Percentiles rank a stretch among this genome's conserved stretches.
phyloP scores from a whole-genome alignment of 2,888 invertebrate genomes.

The Phaonia tiefii region DNA sequence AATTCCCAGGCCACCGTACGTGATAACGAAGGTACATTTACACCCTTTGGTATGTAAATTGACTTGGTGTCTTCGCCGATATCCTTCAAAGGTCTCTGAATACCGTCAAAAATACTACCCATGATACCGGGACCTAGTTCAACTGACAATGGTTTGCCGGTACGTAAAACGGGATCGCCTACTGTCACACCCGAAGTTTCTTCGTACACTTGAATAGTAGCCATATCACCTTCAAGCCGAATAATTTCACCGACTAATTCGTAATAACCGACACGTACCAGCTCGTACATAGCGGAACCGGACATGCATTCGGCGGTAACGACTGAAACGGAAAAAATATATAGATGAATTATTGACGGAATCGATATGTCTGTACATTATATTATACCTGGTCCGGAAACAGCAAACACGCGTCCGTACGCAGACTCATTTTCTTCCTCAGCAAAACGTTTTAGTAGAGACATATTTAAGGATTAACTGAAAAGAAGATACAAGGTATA shows the following conservation, averaged over 20 bases:
- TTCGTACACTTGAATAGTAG: slow-evolving; percentile 98
- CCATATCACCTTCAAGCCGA: slow-evolving; percentile 98
- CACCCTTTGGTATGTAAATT: slow-evolving; percentile 99
- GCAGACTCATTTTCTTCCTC: slow-evolving; percentile 93
- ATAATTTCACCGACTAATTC: slow-evolving; percentile 99
- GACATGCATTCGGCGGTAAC: slow-evolving; percentile 99
- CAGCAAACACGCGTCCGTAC: slow-evolving; percentile 97
- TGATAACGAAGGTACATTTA: slow-evolving; percentile 93
- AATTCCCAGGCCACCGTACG: slow-evolving; percentile 93
- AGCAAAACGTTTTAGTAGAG: slow-evolving; percentile 86
- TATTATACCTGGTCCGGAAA: slow-evolving; percentile 95
- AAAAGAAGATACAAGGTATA: background rate
- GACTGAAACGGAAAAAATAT: slow-evolving; percentile 82
- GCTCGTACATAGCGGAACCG: slow-evolving; percentile 99
- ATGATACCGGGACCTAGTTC: slow-evolving; percentile 99
- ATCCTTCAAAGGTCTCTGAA: slow-evolving; percentile 97
- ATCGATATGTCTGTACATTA: background rate
- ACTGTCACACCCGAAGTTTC: slow-evolving; percentile 98
- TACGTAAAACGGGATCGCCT: slow-evolving; percentile 97
- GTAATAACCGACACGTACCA: slow-evolving; percentile 97
- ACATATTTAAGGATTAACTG: slow-evolving; percentile 81
- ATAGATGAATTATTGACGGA: background rate
- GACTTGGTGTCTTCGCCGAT: slow-evolving; percentile 94
- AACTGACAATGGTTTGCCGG: slow-evolving; percentile 98
- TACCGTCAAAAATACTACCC: slow-evolving; percentile 99